Evolutionary conservation across 2,113 vertebrate genomes (phyloP), one percentile per base, ranked within the genome.

Genomic region (Dipodomys merriami): DNA sequence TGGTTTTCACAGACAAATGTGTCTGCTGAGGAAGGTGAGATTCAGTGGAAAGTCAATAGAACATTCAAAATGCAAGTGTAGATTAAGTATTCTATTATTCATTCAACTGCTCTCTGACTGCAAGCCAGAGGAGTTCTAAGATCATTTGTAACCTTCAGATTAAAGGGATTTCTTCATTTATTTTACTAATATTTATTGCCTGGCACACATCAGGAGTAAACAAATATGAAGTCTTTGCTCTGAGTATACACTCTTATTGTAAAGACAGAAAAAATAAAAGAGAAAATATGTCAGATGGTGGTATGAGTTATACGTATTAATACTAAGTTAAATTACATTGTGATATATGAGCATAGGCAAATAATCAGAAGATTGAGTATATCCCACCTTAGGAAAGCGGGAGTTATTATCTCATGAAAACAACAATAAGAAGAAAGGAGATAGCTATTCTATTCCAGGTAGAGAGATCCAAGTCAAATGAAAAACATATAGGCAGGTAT

Each of bases 11-110:
- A 76, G 72, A 88, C 71, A 94, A 76, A 76, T 0, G 6, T 64
- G 33, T 44, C 20, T 90, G 68, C 93, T 90, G 25, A 35, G 82
- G 91, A 77, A 91, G 39, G 1, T 80, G 49, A 33, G 39, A 86
- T 30, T 91, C 68, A 86, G 25, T 87, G 72, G 30, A 64, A 60
- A 91, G 72, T 83, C 33, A 94, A 33, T 23, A 91, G 60, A 91
- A 69, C 73, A 72, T 93, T 95, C 49, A 93, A 78, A 87, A 57
- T 46, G 29, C 5, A 91, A 60, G 9, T 35, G 13, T 30, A 67
- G 27, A 71, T 20, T 91, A 88, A 90, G 46, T 29, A 62, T 71
- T 93, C 22, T 25, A 74, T 91, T 92, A 80, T 86, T 93, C 67
- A 82, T 68, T 60, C 68, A 78, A 19, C 25, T 60, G 27, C 10